Evolutionary conservation across 2,113 vertebrate genomes (phyloP), one percentile per base, ranked within the genome.

Genomic region (Planiliza haematocheilus): DNA sequence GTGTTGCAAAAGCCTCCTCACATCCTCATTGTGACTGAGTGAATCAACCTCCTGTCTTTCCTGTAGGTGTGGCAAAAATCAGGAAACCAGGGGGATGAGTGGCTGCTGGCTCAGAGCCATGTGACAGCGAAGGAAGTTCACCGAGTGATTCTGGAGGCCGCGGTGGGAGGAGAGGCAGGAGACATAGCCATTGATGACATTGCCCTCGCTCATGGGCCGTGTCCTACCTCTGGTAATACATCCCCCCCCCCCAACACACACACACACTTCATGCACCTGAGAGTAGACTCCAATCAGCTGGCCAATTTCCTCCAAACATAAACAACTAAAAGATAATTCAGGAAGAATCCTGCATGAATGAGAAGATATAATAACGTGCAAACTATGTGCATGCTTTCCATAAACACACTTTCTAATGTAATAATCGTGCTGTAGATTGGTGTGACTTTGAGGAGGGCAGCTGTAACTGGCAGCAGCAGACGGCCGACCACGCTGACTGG

Each of bases 131-230:
- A 85, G 55, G 34, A 71, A 17, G 89, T 92, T 56, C 92, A 93
- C 70, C 92, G 90, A 82, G 81, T 93, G 57, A 70, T 92, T 45
- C 41, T 94, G 51, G 92, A 93, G 70, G 92, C 92, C 4, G 85
- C 88, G 1, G 90, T 91, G 12, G 94, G 91, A 39, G 94, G 94
- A 55, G 69, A 81, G 45, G 89, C 89, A 0, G 93, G 94, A 21
- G 91, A 93, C 79, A 91, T 94, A 48, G 92, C 92, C 48, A 74
- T 94, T 0, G 94, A 94, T 76, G 93, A 94, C 79, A 72, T 93
- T 49, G 63, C 70, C 2, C 11, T 94, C 34, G 38, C 51, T 39
- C 65, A 66, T 14, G 92, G 92, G 51, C 48, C 80, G 1, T 94
- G 93, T 81, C 61, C 61, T 53, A 51, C 67, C n/a, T 82, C 91